Percentiles rank a stretch among this genome's conserved stretches.
Evolutionary conservation across 2,113 vertebrate species (phyloP).

Genomic region (Xiphophorus couchianus): DNA sequence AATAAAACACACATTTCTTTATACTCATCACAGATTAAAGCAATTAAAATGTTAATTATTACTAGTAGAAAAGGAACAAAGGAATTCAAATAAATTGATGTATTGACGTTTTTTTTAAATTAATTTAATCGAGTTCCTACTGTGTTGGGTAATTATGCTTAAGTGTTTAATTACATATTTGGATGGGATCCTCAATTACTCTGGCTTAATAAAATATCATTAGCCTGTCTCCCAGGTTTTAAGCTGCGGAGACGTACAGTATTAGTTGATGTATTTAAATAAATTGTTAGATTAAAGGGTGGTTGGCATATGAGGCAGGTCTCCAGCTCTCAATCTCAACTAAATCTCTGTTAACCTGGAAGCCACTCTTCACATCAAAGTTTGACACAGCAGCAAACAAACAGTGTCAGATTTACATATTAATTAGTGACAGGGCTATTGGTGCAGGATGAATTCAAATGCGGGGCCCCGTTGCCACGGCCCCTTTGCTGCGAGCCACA

Average conservation of each 20-base stretch:
- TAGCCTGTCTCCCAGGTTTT: conserved; percentile 88
- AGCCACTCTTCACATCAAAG: conserved; percentile 79
- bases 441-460: conserved; percentile 77
- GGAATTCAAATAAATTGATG: conserved; percentile 89
- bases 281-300: conserved; percentile 79
- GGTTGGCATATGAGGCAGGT: conserved; percentile 67
- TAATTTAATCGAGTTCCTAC: conserved; percentile 90
- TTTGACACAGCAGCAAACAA: conserved; percentile 81
- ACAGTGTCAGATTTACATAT: conserved; percentile 84
- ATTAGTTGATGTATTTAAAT: conserved; percentile 79
- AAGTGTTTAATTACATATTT: conserved; percentile 97
- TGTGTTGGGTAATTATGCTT: conserved; percentile 90
- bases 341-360: conserved; percentile 84
- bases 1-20: conserved; percentile 69
- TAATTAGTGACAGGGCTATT: conserved; percentile 78
- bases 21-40: conserved; percentile 74
- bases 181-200: conserved; percentile 94
- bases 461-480: conserved; percentile 50
- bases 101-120: conserved; percentile 87
- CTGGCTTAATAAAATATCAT: conserved; percentile 89
- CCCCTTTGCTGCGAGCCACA: conserved; percentile 56
- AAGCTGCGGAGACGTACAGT: conserved; percentile 77
- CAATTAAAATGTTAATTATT: conserved; percentile 83
- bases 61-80: conserved; percentile 82
- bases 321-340: conserved; percentile 75